These are phyloP conservation scores for Nycteola revayana DNA, from an alignment of 2,888 invertebrate species.

Conservation along the genomic window DNA sequence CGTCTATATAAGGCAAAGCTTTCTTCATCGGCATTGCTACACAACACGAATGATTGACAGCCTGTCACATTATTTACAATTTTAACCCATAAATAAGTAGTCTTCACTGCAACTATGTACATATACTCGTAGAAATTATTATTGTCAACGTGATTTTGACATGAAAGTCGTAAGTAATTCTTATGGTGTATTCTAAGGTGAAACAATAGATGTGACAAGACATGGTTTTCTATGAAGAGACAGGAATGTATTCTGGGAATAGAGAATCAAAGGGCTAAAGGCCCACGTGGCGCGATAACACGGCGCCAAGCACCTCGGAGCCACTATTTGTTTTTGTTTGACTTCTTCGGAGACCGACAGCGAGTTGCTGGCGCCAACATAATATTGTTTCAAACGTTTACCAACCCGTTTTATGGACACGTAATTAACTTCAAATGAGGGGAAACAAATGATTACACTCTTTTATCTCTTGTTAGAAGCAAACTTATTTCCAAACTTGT, in stretches of 20 bases:
- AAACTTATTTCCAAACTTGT: no score
- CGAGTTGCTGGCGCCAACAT: constrained; percentile 50
- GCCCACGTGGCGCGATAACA: constrained; percentile 67
- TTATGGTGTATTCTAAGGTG: constrained; percentile 4
- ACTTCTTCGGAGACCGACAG: constrained; percentile 16
- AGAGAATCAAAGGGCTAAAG: constrained; percentile 48
- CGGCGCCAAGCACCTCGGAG: constrained; percentile 61
- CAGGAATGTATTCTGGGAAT: constrained; percentile 61
- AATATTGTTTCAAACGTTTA: constrained; percentile 50
- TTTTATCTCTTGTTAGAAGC: no score
- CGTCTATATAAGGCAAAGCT: constrained; percentile 50
- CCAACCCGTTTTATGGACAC: constrained; percentile 45
- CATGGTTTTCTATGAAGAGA: constrained; percentile 32
- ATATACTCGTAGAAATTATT: no score
- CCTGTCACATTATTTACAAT: constrained; percentile 48
- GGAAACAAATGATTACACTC: constrained; percentile 29
- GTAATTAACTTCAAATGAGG: constrained; percentile 42
- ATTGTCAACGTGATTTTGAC: constrained; percentile 30
- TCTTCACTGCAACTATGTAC: constrained; percentile 44
- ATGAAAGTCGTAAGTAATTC: constrained; percentile 25
- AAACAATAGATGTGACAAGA: constrained; percentile 26
- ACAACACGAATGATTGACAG: constrained; percentile 71
- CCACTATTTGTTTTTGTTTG: constrained; percentile 35
- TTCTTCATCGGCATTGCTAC: constrained; percentile 58
- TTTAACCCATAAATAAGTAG: constrained; percentile 54